Base-by-base conservation (phyloP, 2,888 invertebrate genomes). In the Ferdinandea cuprea region DNA sequence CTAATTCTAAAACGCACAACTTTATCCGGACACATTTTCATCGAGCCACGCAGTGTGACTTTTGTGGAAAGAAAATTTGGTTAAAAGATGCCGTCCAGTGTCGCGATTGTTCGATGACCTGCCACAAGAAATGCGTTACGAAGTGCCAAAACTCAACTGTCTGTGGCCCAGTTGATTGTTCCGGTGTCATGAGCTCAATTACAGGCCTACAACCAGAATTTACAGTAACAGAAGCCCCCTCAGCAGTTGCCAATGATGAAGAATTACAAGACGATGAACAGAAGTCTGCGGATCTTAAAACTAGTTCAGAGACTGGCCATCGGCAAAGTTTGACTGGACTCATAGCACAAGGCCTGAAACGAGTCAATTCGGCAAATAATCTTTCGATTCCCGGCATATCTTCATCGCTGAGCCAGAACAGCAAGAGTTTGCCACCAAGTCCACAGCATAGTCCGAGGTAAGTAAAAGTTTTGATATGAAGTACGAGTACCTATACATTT, bases 21-120 rank as follows among this genome's bases (percentile, higher is more conserved):
- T 98, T 98, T 88, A 93, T 96, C 68, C 92, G 96, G 66, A 97
- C 96, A 1, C 97, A 97, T 90, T 98, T 98, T 89, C 95, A 96
- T 88, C 93, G 96, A 69, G 96, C 96, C 0, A 97, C 97, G 2
- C 96, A 96, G 89, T 98, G 98, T 89, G 96, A 97, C 89, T 98
- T 97, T 90, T 98, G 98, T 91, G 95, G 96, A 78, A 98, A 97
- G 89, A 98, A 98, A 95, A 98, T 99, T 87, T 99, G 99, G 99
- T 92, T 99, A 81, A 98, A 98, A 91, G 97, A 97, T 88, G 99
- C 98, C 3, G 96, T 97, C 87, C 96, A 97, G 88, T 99, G 99
- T 91, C 93, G 94, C 63, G 94, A 95, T 85, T 99, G 99, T 89
- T 94, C 94, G 0, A 94, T 98, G 92, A 96, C 97, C 86, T 98